A percentile compares a stretch with the other conserved stretches of the same genome.
These are phyloP conservation scores for Tuta absoluta DNA, from an alignment of 2,888 invertebrate species.

Conservation along the genomic window DNA sequence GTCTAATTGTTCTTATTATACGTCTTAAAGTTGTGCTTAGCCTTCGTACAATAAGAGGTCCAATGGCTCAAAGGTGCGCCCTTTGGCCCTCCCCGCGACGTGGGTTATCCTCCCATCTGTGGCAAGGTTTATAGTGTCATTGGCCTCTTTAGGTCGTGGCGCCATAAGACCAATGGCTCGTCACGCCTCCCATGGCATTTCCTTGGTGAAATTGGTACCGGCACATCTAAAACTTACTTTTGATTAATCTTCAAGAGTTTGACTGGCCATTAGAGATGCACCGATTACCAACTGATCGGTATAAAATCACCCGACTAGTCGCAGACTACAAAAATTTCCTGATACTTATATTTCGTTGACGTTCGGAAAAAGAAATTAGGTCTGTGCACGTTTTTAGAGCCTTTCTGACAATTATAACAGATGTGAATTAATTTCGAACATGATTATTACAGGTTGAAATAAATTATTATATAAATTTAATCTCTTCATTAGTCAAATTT, in stretches of 20 bases:
- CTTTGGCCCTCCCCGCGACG: constrained; percentile 42
- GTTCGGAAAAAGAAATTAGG: too few relatives aligned
- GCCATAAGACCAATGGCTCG: constrained; percentile 20
- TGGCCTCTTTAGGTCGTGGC: constrained; percentile 30
- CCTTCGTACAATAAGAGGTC: not conserved
- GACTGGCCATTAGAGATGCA: too few relatives aligned
- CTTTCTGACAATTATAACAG: too few relatives aligned
- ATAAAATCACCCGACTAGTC: too few relatives aligned
- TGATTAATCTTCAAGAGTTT: not conserved
- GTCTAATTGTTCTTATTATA: not conserved
- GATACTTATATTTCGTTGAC: too few relatives aligned
- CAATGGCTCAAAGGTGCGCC: constrained; percentile 35
- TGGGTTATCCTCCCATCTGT: constrained; percentile 30
- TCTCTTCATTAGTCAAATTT: too few relatives aligned
- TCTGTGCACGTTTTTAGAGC: too few relatives aligned
- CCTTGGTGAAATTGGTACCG: constrained; percentile 2
- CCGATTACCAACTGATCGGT: too few relatives aligned
- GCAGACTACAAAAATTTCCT: too few relatives aligned
- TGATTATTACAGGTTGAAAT: too few relatives aligned
- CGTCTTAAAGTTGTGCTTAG: not conserved
- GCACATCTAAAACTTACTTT: not conserved
- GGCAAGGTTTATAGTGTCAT: constrained; percentile 32
- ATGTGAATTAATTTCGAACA: too few relatives aligned
- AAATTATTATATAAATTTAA: too few relatives aligned
- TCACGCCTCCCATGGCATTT: constrained; percentile 20